Evolutionary conservation across 92 coral and sea anemone genomes (phyloP).

Genomic region (Phenganax subtilis): DNA sequence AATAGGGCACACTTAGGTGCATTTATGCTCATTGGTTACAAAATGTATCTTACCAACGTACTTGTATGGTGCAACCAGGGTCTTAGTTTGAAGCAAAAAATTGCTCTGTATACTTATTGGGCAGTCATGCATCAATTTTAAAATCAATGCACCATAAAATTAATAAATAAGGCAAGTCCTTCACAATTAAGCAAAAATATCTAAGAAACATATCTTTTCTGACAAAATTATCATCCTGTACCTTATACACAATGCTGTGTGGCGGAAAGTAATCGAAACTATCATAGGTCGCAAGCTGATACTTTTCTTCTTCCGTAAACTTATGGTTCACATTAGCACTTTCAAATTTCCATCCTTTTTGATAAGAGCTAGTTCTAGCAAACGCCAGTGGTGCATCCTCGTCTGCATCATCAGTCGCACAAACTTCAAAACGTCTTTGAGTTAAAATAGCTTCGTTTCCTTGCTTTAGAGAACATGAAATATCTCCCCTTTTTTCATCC

Average conservation of each 20-base stretch:
- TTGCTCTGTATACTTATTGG: neutral
- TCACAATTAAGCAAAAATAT: neutral
- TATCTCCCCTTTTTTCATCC: no score
- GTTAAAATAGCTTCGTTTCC: neutral
- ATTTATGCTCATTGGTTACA: no score
- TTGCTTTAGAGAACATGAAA: no score
- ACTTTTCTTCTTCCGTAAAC: constrained; percentile 80
- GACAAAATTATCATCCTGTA: neutral
- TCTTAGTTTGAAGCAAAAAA: no score
- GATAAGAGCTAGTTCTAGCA: constrained; percentile 76
- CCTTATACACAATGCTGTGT: constrained; percentile 92
- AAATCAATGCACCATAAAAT: no score
- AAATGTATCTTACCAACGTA: no score
- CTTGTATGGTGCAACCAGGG: neutral
- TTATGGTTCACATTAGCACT: constrained; percentile 89
- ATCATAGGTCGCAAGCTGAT: constrained; percentile 80
- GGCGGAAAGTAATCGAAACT: constrained; percentile 92
- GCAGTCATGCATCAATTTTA: no score
- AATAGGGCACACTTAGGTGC: no score
- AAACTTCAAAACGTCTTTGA: constrained; percentile 51
- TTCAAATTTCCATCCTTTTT: constrained; percentile 89
- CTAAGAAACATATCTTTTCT: neutral
- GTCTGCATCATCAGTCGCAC: constrained; percentile 80
- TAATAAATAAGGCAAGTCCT: no score
- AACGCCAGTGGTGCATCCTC: constrained; percentile 72